phyloP scores from a whole-genome alignment of 2,797 vertebrate genomes.

The Natrix natrix region DNA sequence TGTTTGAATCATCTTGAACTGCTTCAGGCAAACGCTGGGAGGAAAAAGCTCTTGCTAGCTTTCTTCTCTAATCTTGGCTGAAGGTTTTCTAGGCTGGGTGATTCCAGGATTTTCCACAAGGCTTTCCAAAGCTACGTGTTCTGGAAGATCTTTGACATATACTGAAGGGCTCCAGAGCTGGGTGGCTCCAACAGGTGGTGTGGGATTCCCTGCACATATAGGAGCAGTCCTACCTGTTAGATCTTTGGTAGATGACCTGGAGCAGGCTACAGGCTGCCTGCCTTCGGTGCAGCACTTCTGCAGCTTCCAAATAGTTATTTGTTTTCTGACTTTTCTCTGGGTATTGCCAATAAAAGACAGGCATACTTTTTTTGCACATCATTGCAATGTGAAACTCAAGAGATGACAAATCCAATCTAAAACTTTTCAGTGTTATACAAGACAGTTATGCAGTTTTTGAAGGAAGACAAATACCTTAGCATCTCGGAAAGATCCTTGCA shows the following conservation, averaged over 20 bases:
- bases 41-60: not conserved
- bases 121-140: not conserved
- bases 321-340: not conserved
- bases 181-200: not conserved
- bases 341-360: slow-evolving; percentile 19
- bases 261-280: not conserved
- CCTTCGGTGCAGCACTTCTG: not conserved
- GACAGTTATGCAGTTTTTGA: not conserved
- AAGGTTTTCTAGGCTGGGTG: not conserved
- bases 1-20: not conserved
- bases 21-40: not conserved
- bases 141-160: not conserved
- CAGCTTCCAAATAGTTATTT: not conserved
- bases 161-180: not conserved
- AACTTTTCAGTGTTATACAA: slow-evolving; percentile 18
- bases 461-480: not conserved
- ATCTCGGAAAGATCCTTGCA: not conserved
- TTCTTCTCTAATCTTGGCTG: not conserved
- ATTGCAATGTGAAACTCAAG: slow-evolving; percentile 10
- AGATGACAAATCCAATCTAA: slow-evolving; percentile 33
- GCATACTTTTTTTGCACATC: slow-evolving; percentile 9
- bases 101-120: not conserved
- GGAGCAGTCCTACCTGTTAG: not conserved
- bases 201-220: not conserved
- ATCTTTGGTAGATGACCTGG: not conserved